phyloP scores from a whole-genome alignment of 2,888 invertebrate genomes.

The Terebella lapidaria region DNA sequence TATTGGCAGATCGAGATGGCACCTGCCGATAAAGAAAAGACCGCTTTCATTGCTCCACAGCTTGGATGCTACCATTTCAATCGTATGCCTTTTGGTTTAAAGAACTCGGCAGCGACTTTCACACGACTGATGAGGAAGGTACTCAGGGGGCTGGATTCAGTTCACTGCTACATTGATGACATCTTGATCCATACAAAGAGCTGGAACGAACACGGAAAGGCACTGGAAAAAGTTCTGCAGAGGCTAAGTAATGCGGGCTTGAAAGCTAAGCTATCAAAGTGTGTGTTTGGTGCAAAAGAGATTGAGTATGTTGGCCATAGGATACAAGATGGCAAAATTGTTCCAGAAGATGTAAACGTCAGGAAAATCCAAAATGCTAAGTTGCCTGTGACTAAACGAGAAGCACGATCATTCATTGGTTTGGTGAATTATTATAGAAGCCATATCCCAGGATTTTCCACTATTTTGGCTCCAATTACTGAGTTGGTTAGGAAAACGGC shows the following conservation, averaged over 20 bases:
- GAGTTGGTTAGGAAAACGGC: no score
- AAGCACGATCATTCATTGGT: no score
- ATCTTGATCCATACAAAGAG: background rate
- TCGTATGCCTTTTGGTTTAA: conserved; percentile 4
- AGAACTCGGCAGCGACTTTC: conserved; percentile 2
- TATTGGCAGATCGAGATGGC: background rate
- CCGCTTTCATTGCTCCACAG: background rate
- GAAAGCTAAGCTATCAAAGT: conserved; percentile 4
- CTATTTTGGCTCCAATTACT: no score
- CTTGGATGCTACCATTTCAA: background rate
- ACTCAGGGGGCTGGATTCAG: background rate
- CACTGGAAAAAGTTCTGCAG: background rate
- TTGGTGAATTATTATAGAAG: no score
- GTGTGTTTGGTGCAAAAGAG: conserved; percentile 2
- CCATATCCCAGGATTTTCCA: no score
- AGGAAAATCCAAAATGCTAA: no score
- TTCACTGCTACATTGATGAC: conserved; percentile 5
- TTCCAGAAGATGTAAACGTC: no score
- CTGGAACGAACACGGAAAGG: background rate
- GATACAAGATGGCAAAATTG: no score
- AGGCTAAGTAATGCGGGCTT: background rate
- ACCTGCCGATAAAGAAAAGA: background rate
- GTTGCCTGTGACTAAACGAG: no score
- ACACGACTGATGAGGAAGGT: conserved; percentile 1
- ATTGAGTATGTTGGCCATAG: conserved; percentile 11